Percentiles rank a stretch among this genome's conserved stretches.
phyloP scores from a whole-genome alignment of 2,888 invertebrate genomes.

The Gerosis bhagava region DNA sequence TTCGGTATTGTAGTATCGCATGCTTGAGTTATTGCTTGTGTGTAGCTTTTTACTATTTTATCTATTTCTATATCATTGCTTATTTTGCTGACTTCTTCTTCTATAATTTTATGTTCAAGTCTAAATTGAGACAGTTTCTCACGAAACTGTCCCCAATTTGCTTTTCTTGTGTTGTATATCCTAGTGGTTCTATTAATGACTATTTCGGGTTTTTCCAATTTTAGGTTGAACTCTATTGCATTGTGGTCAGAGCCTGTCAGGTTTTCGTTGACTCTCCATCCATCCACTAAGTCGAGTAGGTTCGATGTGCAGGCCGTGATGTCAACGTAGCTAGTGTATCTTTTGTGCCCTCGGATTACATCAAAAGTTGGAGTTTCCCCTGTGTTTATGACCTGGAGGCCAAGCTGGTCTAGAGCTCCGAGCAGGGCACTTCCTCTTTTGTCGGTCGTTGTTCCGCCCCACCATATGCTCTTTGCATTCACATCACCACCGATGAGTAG shows the following conservation, averaged over 20 bases:
- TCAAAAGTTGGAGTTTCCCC: no score
- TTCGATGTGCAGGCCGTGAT: slow-evolving; percentile 23
- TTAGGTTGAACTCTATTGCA: slow-evolving; percentile 9
- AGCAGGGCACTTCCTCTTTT: no score
- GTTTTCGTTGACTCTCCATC: slow-evolving; percentile 24
- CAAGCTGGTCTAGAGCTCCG: no score
- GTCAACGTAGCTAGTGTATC: slow-evolving; percentile 22
- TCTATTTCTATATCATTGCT: not conserved
- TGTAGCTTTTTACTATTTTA: not conserved
- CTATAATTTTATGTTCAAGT: not conserved
- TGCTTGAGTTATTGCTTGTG: not conserved
- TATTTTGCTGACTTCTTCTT: not conserved
- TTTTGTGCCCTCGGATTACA: slow-evolving; percentile 3
- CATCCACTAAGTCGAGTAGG: slow-evolving; percentile 4
- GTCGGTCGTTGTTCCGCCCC: no score
- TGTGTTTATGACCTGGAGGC: no score
- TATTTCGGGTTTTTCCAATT: not conserved
- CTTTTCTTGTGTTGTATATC: slow-evolving; percentile 12
- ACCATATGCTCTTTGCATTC: no score
- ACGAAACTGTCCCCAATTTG: slow-evolving; percentile 9
- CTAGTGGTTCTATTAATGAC: slow-evolving; percentile 3
- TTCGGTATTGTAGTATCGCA: not conserved
- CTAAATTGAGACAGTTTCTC: slow-evolving; percentile 4
- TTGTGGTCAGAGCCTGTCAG: slow-evolving; percentile 30
- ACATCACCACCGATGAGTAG: no score